Percentiles rank a stretch among this genome's conserved stretches.
These are phyloP conservation scores for Centropus unirufus DNA, from an alignment of 2,113 vertebrate species.

Conservation along the genomic window DNA sequence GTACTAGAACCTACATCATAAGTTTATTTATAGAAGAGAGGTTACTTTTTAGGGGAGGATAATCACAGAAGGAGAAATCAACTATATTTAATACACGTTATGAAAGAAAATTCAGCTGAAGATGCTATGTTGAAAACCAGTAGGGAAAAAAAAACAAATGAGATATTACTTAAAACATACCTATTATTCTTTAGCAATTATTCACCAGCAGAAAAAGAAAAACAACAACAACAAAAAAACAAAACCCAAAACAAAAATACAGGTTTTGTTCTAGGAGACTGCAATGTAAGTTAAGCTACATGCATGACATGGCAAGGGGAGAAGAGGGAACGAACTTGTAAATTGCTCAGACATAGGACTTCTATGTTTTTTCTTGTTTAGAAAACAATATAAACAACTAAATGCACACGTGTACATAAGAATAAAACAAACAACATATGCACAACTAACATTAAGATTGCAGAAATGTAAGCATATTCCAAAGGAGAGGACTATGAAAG, in stretches of 20 bases:
- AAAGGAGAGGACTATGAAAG: neutral
- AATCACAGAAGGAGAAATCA: neutral
- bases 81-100: neutral
- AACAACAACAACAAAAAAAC: neutral
- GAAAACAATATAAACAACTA: neutral
- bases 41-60: neutral
- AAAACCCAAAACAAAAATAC: neutral
- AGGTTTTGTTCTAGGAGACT: neutral
- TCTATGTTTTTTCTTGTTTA: neutral
- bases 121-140: neutral
- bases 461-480: neutral
- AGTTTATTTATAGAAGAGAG: neutral
- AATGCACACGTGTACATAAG: accelerated
- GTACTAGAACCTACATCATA: neutral
- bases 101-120: neutral
- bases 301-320: neutral
- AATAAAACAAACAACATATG: neutral
- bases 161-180: neutral
- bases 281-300: neutral
- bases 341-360: neutral
- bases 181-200: neutral
- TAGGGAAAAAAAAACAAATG: neutral
- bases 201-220: neutral
- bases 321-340: accelerated
- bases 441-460: neutral